phyloP scores from a whole-genome alignment of 64 coral and sea anemone genomes.

The Cladopsammia gracilis region DNA sequence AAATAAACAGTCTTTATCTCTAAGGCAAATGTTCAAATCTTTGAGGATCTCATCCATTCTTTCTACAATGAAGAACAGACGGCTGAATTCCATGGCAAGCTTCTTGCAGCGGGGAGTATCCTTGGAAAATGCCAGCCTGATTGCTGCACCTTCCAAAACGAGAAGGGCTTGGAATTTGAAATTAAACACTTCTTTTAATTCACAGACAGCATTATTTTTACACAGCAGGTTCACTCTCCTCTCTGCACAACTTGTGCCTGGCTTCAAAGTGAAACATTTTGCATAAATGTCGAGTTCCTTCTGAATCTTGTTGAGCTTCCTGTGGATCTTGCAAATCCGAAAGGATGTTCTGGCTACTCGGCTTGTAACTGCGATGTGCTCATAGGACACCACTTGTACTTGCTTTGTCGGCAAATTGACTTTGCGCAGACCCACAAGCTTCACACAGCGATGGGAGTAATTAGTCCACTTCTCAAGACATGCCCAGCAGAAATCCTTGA shows the following conservation, averaged over 20 bases:
- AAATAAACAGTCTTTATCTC: background rate
- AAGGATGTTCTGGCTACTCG: constrained; percentile 37
- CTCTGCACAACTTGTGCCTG: background rate
- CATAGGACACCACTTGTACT: constrained; percentile 29
- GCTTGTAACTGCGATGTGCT: constrained; percentile 70
- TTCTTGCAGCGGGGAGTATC: constrained; percentile 9
- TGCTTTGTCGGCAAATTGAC: constrained; percentile 36
- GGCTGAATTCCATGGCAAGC: constrained; percentile 46
- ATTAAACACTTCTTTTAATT: constrained; percentile 41
- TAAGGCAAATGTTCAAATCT: constrained; percentile 43
- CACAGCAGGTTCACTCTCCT: constrained; percentile 41
- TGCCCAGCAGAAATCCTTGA: constrained; percentile 75
- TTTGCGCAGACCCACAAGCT: constrained; percentile 18
- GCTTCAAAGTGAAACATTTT: constrained; percentile 49
- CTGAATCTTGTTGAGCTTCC: constrained; percentile 45
- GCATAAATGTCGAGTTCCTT: constrained; percentile 26
- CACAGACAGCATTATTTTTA: constrained; percentile 22
- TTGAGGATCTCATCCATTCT: constrained; percentile 59
- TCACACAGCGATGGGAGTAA: constrained; percentile 30
- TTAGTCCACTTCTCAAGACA: constrained; percentile 13
- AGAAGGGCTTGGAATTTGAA: constrained; percentile 83
- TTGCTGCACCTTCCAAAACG: constrained; percentile 81
- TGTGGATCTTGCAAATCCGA: constrained; percentile 36
- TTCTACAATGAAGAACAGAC: constrained; percentile 76
- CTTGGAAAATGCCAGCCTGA: constrained; percentile 62